Evolutionary conservation across 2,113 vertebrate genomes (phyloP).

Genomic region (Xiphophorus couchianus): DNA sequence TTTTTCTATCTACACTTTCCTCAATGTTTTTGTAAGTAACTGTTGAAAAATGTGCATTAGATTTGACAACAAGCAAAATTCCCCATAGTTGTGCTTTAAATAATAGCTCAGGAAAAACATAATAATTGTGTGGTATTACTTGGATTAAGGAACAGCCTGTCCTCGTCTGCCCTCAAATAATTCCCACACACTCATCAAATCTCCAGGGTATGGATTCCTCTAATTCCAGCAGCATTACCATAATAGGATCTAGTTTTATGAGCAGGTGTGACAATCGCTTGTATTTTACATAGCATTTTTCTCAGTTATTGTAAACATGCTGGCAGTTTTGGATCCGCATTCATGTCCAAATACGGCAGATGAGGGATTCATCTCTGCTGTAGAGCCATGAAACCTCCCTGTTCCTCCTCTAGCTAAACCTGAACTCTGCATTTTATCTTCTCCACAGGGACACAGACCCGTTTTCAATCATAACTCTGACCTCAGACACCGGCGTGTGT

Average conservation of each 20-base stretch:
- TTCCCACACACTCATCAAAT: constrained; percentile 1
- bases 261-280: not conserved
- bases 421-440: constrained; percentile 6
- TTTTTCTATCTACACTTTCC: too few relatives aligned
- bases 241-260: not conserved
- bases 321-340: not conserved
- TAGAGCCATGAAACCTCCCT: not conserved
- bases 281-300: not conserved
- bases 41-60: not conserved
- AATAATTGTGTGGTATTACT: not conserved
- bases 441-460: constrained; percentile 17
- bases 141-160: not conserved
- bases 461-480: constrained; percentile 48
- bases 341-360: not conserved
- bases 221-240: not conserved
- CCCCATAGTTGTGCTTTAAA: not conserved
- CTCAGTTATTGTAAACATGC: not conserved
- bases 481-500: constrained; percentile 41
- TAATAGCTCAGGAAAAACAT: not conserved
- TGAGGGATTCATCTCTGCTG: not conserved
- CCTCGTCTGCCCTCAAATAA: not conserved
- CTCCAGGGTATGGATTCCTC: not conserved
- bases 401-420: not conserved
- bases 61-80: not conserved
- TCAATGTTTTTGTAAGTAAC: not conserved